These are phyloP conservation scores for Dasyornis broadbenti DNA, from an alignment of 2,113 vertebrate species.

Conservation along the genomic window DNA sequence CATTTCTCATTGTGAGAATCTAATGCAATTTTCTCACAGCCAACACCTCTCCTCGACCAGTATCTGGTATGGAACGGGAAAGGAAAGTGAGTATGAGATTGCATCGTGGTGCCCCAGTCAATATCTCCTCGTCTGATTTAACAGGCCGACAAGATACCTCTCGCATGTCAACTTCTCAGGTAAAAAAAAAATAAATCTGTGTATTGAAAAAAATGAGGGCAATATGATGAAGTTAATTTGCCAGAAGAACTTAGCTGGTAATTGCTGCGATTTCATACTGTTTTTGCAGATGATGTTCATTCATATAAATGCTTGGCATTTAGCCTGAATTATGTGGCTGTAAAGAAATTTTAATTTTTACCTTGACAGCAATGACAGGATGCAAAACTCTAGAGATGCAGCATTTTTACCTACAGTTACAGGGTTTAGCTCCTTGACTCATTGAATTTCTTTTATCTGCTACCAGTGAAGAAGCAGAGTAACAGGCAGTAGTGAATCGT, in stretches of 20 bases:
- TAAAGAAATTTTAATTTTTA: neutral
- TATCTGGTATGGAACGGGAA: constrained; percentile 89
- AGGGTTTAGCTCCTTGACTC: neutral
- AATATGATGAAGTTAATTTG: neutral
- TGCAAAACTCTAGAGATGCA: neutral
- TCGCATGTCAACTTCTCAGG: constrained; percentile 97
- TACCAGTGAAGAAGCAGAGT: neutral
- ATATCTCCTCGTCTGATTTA: constrained; percentile 90
- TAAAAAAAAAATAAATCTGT: constrained; percentile 46
- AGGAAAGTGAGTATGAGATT: constrained; percentile 95
- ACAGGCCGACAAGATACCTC: constrained; percentile 93
- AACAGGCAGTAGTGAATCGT: neutral
- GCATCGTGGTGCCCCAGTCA: constrained; percentile 90
- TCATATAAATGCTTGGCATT: neutral
- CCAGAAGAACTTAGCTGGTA: neutral
- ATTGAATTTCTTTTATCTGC: neutral
- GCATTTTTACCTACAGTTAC: neutral
- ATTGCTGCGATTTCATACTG: neutral
- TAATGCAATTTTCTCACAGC: constrained; percentile 61
- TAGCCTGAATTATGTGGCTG: neutral
- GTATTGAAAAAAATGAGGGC: neutral
- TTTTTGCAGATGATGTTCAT: neutral
- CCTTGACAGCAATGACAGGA: neutral
- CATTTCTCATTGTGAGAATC: neutral
- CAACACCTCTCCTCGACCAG: constrained; percentile 87